Percentiles rank a stretch among this genome's conserved stretches.
Conservation (phyloP, 1,140 invertebrate genomes). For the Pogonomyrmex californicus region DNA sequence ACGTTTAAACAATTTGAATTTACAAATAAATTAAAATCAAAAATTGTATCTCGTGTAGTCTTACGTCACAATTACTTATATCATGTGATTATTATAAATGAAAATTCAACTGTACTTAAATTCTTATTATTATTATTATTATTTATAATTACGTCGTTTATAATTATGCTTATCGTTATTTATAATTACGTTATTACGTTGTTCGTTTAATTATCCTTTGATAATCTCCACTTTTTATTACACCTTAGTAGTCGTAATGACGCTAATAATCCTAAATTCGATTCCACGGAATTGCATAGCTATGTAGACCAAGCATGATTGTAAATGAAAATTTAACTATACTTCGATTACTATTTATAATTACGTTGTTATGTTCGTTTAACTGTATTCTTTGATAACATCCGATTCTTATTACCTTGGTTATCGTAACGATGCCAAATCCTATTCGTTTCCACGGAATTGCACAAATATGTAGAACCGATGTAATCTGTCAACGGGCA, state of each 20-base stretch:
- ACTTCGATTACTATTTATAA: not conserved
- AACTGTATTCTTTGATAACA: not conserved
- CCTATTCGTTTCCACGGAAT: not conserved
- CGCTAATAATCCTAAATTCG: too few species aligned
- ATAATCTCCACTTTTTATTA: too few species aligned
- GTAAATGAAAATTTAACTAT: not conserved
- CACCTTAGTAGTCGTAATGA: too few species aligned
- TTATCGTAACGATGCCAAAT: not conserved
- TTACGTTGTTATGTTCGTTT: not conserved
- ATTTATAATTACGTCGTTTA: not conserved
- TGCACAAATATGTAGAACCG: slow-evolving; percentile 44
- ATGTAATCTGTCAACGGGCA: slow-evolving; percentile 52
- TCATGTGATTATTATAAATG: not conserved
- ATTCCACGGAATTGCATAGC: too few species aligned
- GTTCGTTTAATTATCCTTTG: too few species aligned
- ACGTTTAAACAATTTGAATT: slow-evolving; percentile 24
- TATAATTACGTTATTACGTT: too few species aligned
- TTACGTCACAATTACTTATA: not conserved
- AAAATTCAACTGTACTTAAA: not conserved
- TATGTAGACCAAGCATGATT: not conserved
- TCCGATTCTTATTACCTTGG: not conserved
- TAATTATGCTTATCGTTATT: too few species aligned
- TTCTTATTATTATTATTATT: not conserved
- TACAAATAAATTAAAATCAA: slow-evolving; percentile 30
- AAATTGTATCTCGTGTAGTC: not conserved